Evolutionary conservation across 1,140 invertebrate genomes (phyloP).

Genomic region (Lycorma delicatula): DNA sequence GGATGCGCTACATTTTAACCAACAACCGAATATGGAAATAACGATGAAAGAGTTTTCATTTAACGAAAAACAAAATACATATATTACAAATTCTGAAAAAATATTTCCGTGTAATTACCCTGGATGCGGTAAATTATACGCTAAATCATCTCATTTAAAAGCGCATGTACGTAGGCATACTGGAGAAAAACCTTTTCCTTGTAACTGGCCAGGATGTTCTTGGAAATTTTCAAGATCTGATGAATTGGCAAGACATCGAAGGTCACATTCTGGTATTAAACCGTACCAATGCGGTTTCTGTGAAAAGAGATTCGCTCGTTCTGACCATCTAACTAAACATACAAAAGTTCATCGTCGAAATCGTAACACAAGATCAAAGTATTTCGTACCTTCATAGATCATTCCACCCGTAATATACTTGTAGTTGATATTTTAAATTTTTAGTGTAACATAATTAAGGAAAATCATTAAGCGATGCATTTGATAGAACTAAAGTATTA

Average conservation of each 20-base stretch:
- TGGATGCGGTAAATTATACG: slow-evolving; percentile 58
- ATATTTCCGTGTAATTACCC: slow-evolving; percentile 44
- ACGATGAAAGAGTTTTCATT: too few species aligned
- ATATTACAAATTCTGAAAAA: too few species aligned
- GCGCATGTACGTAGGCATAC: slow-evolving; percentile 88
- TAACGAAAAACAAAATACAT: too few species aligned
- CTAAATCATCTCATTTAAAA: slow-evolving; percentile 89
- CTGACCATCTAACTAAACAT: slow-evolving; percentile 86
- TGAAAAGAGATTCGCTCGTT: slow-evolving; percentile 76
- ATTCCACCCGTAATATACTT: too few species aligned
- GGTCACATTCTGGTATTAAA: slow-evolving; percentile 60
- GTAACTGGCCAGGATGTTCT: slow-evolving; percentile 82
- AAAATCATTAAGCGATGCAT: too few species aligned
- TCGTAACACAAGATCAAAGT: too few species aligned
- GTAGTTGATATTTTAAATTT: too few species aligned
- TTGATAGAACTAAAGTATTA: too few species aligned
- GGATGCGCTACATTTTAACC: too few species aligned
- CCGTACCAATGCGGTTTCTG: slow-evolving; percentile 80
- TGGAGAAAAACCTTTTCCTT: slow-evolving; percentile 88
- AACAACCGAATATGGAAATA: too few species aligned
- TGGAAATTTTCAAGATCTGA: slow-evolving; percentile 91
- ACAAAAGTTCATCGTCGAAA: slow-evolving; percentile 67
- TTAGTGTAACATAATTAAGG: too few species aligned
- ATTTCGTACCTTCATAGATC: too few species aligned
- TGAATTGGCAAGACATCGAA: slow-evolving; percentile 65